These are phyloP conservation scores for Gymnocheta viridis DNA, from an alignment of 2,888 invertebrate species.

Conservation along the genomic window DNA sequence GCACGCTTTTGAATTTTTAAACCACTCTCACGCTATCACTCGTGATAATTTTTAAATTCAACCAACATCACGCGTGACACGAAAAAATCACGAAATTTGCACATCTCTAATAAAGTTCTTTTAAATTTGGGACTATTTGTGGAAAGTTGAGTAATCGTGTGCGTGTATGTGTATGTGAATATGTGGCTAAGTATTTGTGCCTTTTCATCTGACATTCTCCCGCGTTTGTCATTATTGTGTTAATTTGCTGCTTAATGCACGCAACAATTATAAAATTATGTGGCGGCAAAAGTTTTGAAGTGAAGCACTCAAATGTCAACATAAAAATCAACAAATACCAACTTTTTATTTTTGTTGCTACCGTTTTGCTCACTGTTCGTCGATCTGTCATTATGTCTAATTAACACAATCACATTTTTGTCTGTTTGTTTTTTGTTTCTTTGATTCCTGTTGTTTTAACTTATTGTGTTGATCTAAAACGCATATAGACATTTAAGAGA, in stretches of 20 bases:
- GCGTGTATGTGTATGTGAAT: conserved; percentile 5
- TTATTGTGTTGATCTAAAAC: conserved; percentile 17
- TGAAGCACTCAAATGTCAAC: conserved; percentile 68
- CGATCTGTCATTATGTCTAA: conserved; percentile 33
- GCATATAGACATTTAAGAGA: neutral
- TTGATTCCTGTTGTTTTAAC: conserved; percentile 40
- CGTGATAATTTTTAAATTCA: too few species aligned
- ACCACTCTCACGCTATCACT: too few species aligned
- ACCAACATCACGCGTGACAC: too few species aligned
- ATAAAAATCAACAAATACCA: conserved; percentile 64
- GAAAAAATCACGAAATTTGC: too few species aligned
- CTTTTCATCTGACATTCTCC: conserved; percentile 60
- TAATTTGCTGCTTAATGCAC: conserved; percentile 72
- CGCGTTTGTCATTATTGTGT: conserved; percentile 71
- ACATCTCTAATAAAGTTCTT: neutral
- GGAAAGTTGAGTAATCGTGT: conserved; percentile 1
- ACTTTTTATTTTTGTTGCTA: conserved; percentile 17
- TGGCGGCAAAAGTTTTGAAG: conserved; percentile 71
- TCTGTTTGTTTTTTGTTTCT: conserved; percentile 9
- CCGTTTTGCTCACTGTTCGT: conserved; percentile 11
- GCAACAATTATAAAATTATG: conserved; percentile 73
- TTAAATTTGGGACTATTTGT: conserved; percentile 20
- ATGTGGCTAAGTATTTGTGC: neutral
- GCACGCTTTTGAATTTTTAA: too few species aligned
- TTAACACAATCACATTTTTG: conserved; percentile 53